phyloP scores from a whole-genome alignment of 2,113 vertebrate species.

The Motacilla alba region DNA sequence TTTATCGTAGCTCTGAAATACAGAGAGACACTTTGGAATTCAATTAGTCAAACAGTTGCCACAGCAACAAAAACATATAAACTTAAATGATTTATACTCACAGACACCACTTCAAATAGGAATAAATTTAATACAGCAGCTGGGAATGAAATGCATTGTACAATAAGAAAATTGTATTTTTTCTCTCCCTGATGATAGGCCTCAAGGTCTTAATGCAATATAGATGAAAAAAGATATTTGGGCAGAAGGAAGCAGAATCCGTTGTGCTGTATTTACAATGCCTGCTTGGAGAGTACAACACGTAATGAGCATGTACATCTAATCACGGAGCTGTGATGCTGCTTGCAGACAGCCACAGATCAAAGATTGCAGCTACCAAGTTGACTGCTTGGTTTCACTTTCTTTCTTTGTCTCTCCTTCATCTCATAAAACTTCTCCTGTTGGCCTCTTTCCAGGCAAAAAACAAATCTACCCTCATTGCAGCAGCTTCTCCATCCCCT shows the following conservation, averaged over 20 bases:
- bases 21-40: constrained; percentile 74
- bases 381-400: constrained; percentile 44
- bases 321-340: constrained; percentile 29
- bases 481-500: background rate
- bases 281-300: constrained; percentile 9
- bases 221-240: constrained; percentile 52
- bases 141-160: constrained; percentile 73
- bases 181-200: constrained; percentile 44
- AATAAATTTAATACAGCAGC: constrained; percentile 76
- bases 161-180: constrained; percentile 71
- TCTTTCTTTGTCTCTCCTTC: background rate
- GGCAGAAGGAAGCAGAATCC: background rate
- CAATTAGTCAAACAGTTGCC: constrained; percentile 77
- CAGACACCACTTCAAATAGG: constrained; percentile 72
- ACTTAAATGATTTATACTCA: constrained; percentile 76
- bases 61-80: constrained; percentile 75
- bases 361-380: constrained; percentile 38
- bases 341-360: constrained; percentile 31
- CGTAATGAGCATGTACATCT: constrained; percentile 39
- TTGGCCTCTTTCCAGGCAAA: background rate
- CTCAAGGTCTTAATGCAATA: constrained; percentile 56
- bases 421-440: background rate
- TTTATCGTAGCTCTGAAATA: constrained; percentile 69
- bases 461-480: background rate
- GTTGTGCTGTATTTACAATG: constrained; percentile 27